Base-by-base conservation (phyloP, 2,888 invertebrate species). In the Aromia moschata region DNA sequence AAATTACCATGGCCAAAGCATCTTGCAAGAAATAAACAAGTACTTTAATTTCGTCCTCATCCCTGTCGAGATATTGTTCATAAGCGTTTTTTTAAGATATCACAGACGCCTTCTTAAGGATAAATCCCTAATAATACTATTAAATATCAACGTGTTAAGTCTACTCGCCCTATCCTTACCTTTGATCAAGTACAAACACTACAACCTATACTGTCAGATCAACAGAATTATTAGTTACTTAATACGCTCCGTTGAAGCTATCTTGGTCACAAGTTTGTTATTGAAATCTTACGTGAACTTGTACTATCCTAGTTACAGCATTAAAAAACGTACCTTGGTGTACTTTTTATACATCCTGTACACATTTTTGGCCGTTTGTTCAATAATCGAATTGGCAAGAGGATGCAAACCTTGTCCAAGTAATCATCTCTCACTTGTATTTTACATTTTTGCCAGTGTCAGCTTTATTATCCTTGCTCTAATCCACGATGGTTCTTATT, bases 251-350 rank as follows among this genome's bases (percentile, higher is more conserved):
- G 17, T 38, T 15, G 49, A 49, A 16, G 30, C 25, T 2, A 20
- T 49, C 9, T 25, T 49, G 25, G 16, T 49, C 9, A 18, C 16
- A 40, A 38, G 49, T 10, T 16, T 49, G 25, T n/a, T 49, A n/a
- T 25, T 49, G 1, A 49, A 49, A 14, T 49, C 49, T 3, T 38
- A 15, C 15, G 14, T 20, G 17, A 37, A 49, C 38, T 38, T 49
- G 16, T 12, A 37, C 10, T 20, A n/a, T 7, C 38, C 49, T 0
- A 38, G 16, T 38, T 49, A 20, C 30, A 38, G 37, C 30, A 14
- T 49, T 14, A 49, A 9, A 3, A n/a, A 9, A 15, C 7, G 14
- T 2, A 49, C 33, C 12, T 25, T 49, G 14, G 15, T 38, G 1
- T n/a, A 17, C 4, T 17, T 37, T 11, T 20, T 49, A 15, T 49